These are phyloP conservation scores for Drosophila helvetica DNA, from an alignment of 2,888 invertebrate genomes.

Conservation along the genomic window DNA sequence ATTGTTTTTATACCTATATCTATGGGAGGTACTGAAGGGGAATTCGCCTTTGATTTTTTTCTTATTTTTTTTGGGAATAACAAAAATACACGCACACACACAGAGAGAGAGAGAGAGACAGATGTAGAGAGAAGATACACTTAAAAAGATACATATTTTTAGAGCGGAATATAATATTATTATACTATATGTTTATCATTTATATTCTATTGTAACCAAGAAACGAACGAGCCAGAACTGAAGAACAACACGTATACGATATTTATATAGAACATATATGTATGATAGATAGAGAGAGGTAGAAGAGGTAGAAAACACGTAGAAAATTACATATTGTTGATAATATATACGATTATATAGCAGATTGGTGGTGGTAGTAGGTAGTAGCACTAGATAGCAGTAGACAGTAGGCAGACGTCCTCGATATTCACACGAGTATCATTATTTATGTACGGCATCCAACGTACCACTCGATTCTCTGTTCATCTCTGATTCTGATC, in stretches of 20 bases:
- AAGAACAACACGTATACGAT: constrained; percentile 69
- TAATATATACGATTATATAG: constrained; percentile 62
- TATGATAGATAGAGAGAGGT: constrained; percentile 34
- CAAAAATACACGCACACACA: constrained; percentile 45
- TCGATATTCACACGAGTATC: constrained; percentile 27
- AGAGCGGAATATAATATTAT: constrained; percentile 22
- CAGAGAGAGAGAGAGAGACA: constrained; percentile 29
- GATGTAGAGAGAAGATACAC: constrained; percentile 32
- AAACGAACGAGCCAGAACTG: constrained; percentile 74
- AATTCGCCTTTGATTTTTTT: constrained; percentile 21
- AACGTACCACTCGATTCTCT: constrained; percentile 62
- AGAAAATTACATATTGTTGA: constrained; percentile 65
- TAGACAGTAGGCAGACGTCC: constrained; percentile 52
- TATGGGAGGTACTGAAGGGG: constrained; percentile 11
- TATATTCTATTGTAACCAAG: constrained; percentile 48
- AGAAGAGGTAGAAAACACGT: constrained; percentile 60
- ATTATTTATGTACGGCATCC: constrained; percentile 40
- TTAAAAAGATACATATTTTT: constrained; percentile 2
- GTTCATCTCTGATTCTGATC: constrained; percentile 10
- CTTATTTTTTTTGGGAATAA: constrained; percentile 28
- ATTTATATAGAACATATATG: constrained; percentile 36
- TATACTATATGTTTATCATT: constrained; percentile 29
- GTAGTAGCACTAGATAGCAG: constrained; percentile 56
- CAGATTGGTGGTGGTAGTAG: constrained; percentile 54
- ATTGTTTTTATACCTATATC: constrained; percentile 23